Conservation (phyloP, 2,113 vertebrate genomes). For the Onychostruthus taczanowskii region DNA sequence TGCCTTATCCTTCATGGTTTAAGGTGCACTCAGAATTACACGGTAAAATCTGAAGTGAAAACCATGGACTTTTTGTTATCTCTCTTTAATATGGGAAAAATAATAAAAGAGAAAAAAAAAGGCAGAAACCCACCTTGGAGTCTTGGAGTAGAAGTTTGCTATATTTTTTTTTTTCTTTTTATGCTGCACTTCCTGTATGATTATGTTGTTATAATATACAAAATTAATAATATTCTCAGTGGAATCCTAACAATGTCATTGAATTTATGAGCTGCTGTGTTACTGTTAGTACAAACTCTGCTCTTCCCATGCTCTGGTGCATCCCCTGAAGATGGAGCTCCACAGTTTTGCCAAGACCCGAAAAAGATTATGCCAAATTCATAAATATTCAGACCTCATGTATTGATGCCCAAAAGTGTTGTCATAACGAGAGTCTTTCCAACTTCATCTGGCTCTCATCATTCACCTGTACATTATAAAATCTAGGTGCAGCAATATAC, state of each 20-base stretch:
- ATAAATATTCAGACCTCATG: not conserved
- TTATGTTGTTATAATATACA: not conserved
- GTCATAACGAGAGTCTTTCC: not conserved
- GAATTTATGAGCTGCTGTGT: not conserved
- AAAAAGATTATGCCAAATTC: not conserved
- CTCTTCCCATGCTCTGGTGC: not conserved
- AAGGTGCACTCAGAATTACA: not conserved
- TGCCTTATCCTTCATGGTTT: not conserved
- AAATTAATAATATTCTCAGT: not conserved
- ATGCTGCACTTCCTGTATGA: not conserved
- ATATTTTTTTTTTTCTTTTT: not conserved
- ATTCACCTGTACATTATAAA: not conserved
- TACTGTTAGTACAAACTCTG: not conserved
- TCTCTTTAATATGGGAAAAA: not conserved
- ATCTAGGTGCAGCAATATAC: not conserved
- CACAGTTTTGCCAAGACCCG: not conserved
- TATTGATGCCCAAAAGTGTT: not conserved
- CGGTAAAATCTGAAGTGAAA: conserved; percentile 30
- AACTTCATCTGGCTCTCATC: not conserved
- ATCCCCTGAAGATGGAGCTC: not conserved
- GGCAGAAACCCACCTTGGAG: accelerated
- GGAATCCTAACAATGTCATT: not conserved
- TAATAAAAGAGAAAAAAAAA: not conserved
- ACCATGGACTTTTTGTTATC: not conserved
- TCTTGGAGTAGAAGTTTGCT: not conserved